Conservation (phyloP, 2,888 invertebrate genomes). For the Drosophila melanosoma region DNA sequence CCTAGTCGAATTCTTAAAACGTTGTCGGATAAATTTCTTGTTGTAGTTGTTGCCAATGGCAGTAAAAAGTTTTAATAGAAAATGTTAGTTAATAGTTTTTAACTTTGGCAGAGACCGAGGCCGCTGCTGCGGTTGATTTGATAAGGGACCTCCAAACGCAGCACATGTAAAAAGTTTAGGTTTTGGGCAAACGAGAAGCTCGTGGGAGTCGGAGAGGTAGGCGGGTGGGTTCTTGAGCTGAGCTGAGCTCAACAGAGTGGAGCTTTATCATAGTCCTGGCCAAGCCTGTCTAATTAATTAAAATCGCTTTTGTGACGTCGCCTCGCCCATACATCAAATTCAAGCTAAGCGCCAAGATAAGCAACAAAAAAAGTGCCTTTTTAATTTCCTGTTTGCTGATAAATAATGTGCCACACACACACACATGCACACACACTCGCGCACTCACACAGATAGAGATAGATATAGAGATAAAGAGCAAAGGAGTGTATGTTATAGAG, state of each 20-base stretch:
- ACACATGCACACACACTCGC: conserved; percentile 19
- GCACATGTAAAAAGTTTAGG: conserved; percentile 58
- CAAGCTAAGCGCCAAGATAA: conserved; percentile 75
- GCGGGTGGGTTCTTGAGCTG: neutral
- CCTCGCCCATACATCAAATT: conserved; percentile 60
- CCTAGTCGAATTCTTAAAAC: neutral
- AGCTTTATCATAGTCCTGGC: conserved; percentile 18
- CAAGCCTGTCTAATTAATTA: conserved; percentile 70
- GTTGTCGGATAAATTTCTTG: neutral
- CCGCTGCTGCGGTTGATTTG: conserved; percentile 65
- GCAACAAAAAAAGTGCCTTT: conserved; percentile 69
- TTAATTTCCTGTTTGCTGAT: conserved; percentile 80
- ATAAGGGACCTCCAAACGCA: conserved; percentile 66
- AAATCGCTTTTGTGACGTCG: conserved; percentile 72
- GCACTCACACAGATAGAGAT: conserved; percentile 15
- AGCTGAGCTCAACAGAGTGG: conserved; percentile 16
- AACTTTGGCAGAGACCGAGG: conserved; percentile 42
- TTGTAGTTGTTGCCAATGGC: conserved; percentile 38
- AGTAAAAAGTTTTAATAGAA: conserved; percentile 77
- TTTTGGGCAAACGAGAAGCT: conserved; percentile 51
- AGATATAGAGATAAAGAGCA: conserved; percentile 27
- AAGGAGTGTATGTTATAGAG: neutral
- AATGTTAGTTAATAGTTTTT: conserved; percentile 78
- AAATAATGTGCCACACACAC: conserved; percentile 65
- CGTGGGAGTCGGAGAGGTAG: neutral